phyloP scores from a whole-genome alignment of 2,797 vertebrate species.

The Channa striata region DNA sequence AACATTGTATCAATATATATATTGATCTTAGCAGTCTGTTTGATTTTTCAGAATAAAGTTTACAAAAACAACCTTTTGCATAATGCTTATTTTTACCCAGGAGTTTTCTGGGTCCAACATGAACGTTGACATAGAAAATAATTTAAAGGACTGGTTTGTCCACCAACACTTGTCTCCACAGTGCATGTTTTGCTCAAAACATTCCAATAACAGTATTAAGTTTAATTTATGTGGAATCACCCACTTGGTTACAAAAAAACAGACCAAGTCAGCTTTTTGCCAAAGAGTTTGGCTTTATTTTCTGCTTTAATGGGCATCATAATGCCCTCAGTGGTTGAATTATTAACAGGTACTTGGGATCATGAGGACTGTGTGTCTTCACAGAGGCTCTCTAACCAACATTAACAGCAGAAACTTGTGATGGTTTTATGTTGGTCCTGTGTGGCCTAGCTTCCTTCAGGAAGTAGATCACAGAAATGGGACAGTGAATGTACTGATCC shows the following conservation, averaged over 20 bases:
- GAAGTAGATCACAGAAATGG: constrained; percentile 47
- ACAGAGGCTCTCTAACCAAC: too few relatives aligned
- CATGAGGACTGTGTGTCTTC: too few relatives aligned
- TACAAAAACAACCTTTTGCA: constrained; percentile 76
- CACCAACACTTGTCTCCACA: too few relatives aligned
- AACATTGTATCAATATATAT: constrained; percentile 86
- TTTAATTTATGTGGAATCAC: too few relatives aligned
- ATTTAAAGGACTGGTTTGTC: not conserved
- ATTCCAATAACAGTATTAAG: not conserved
- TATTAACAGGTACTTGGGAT: too few relatives aligned
- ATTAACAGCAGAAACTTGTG: not conserved
- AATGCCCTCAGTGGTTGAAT: too few relatives aligned
- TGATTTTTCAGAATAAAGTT: constrained; percentile 89
- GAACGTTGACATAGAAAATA: not conserved
- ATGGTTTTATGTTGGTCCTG: not conserved
- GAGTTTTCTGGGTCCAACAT: not conserved
- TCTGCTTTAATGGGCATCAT: too few relatives aligned
- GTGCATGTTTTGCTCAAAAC: not conserved
- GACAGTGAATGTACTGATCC: not conserved
- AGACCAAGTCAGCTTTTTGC: too few relatives aligned
- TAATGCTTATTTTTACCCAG: constrained; percentile 21
- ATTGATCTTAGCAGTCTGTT: constrained; percentile 88
- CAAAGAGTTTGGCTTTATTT: too few relatives aligned
- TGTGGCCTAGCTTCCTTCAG: constrained; percentile 26
- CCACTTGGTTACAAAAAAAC: too few relatives aligned